Conservation (phyloP, 1,140 invertebrate genomes). For the Rhagoletis zephyria region DNA sequence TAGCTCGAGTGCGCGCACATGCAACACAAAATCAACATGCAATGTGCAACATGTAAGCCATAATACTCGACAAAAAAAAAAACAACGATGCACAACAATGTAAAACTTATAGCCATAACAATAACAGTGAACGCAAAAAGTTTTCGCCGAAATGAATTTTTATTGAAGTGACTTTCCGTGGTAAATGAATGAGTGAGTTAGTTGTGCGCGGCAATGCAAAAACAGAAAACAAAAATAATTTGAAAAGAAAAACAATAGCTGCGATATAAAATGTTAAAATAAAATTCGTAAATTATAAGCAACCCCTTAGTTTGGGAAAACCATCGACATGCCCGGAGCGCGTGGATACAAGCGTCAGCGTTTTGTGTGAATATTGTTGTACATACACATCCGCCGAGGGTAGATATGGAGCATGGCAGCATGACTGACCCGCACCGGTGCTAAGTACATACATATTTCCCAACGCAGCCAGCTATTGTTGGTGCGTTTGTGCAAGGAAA, state of each 20-base stretch:
- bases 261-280: background rate
- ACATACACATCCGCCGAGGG: slow-evolving; percentile 12
- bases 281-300: background rate
- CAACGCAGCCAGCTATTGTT: too few species aligned
- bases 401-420: background rate
- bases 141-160: slow-evolving; percentile 10
- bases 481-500: background rate
- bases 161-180: slow-evolving; percentile 1
- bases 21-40: background rate
- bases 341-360: background rate
- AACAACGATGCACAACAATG: background rate
- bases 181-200: background rate
- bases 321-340: background rate
- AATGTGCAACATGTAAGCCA: background rate
- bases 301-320: background rate
- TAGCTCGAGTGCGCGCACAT: background rate
- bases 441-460: too few species aligned
- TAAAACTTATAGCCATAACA: background rate
- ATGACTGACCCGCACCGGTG: background rate
- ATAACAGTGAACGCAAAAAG: background rate
- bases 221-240: background rate
- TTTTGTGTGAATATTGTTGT: background rate
- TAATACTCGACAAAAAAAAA: background rate
- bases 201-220: background rate
- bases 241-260: background rate